A percentile compares a stretch with the other conserved stretches of the same genome.
phyloP scores from a whole-genome alignment of 92 coral and sea anemone species.

The Heteractis magnifica region DNA sequence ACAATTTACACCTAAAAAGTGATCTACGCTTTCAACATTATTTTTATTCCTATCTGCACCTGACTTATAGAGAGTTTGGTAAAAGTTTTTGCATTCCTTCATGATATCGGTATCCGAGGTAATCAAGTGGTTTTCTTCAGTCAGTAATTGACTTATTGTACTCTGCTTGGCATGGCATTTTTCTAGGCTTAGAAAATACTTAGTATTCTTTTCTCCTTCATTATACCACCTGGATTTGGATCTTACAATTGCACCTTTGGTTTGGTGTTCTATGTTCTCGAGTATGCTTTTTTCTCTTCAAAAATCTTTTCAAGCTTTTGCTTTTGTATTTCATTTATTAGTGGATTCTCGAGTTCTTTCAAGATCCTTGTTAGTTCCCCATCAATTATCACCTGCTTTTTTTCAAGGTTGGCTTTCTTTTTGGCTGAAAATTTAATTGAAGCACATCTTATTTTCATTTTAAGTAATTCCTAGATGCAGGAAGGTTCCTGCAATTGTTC shows the following conservation, averaged over 20 bases:
- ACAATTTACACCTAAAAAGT: not conserved
- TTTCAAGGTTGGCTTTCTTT: not conserved
- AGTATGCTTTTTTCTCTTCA: conserved; percentile 11
- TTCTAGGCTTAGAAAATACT: too few species aligned
- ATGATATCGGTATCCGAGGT: conserved; percentile 25
- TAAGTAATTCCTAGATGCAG: not conserved
- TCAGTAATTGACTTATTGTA: conserved; percentile 32
- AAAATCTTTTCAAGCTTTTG: not conserved
- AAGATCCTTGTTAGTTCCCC: not conserved
- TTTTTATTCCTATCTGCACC: too few species aligned
- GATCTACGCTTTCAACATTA: not conserved
- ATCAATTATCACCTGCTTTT: not conserved
- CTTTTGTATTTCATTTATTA: not conserved
- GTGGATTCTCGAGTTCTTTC: not conserved
- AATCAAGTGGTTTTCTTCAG: conserved; percentile 9
- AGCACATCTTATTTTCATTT: not conserved
- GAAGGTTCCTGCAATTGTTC: not conserved
- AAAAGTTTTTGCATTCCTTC: conserved; percentile 19
- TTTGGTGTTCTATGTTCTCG: conserved; percentile 23
- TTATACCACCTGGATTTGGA: conserved; percentile 35
- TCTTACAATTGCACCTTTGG: conserved; percentile 47
- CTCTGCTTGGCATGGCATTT: conserved; percentile 35
- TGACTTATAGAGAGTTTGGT: conserved; percentile 15
- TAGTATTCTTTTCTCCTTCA: conserved; percentile 49
- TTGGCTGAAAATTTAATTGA: not conserved